Evolutionary conservation across 2,797 vertebrate species (phyloP).

Genomic region (Sebastes aleutianus): DNA sequence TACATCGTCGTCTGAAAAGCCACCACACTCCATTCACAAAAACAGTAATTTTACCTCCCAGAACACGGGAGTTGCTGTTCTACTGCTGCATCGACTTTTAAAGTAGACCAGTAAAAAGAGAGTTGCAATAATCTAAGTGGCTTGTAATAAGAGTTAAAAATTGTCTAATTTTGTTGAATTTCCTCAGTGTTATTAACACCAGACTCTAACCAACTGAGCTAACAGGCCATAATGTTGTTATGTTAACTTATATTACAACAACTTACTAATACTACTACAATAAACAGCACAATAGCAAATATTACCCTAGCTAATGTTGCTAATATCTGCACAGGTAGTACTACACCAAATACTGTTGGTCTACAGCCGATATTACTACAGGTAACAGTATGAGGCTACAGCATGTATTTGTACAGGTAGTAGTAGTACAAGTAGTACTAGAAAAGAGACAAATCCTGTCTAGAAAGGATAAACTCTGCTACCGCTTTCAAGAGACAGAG

Average conservation of each 20-base stretch:
- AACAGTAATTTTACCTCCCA: too few species aligned
- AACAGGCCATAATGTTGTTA: constrained; percentile 23
- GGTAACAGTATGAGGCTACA: neutral
- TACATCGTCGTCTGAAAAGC: too few species aligned
- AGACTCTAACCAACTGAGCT: constrained; percentile 76
- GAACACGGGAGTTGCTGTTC: fast-evolving
- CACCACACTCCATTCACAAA: too few species aligned
- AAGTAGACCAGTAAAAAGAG: too few species aligned
- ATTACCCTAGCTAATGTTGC: neutral
- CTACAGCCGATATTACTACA: neutral
- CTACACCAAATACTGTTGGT: neutral
- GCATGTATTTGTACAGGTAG: neutral
- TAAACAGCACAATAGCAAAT: neutral
- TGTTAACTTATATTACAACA: too few species aligned
- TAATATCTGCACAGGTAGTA: neutral
- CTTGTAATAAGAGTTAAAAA: too few species aligned
- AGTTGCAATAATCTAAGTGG: too few species aligned
- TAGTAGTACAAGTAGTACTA: neutral
- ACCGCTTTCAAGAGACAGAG: too few species aligned
- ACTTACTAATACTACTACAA: neutral
- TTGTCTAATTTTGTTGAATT: too few species aligned
- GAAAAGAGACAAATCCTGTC: neutral
- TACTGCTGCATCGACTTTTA: too few species aligned
- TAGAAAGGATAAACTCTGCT: neutral
- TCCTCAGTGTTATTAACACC: constrained; percentile 75